phyloP scores from a whole-genome alignment of 2,888 invertebrate species.

The Platerodrilus igneus region DNA sequence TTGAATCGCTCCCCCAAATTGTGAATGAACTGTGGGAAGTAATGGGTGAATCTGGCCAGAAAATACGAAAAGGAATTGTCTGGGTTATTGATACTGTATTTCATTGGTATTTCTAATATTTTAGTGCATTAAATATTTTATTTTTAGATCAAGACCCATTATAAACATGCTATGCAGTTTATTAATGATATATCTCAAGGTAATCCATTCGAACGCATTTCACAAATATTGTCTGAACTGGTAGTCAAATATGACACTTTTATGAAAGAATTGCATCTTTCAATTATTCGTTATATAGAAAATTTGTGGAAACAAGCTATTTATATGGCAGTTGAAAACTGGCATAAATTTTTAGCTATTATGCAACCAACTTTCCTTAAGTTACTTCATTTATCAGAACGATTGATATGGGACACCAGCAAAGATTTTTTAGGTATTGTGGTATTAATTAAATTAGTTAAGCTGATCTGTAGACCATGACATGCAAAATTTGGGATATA shows the following conservation, averaged over 20 bases:
- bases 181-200: slow-evolving; percentile 67
- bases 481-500: slow-evolving; percentile 6
- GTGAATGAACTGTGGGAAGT: slow-evolving; percentile 79
- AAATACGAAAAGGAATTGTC: slow-evolving; percentile 68
- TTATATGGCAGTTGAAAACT: slow-evolving; percentile 60
- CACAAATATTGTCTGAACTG: slow-evolving; percentile 62
- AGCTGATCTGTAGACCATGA: too few relatives aligned
- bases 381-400: slow-evolving; percentile 70
- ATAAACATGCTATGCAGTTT: slow-evolving; percentile 65
- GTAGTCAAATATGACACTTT: slow-evolving; percentile 75
- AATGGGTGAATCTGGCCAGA: slow-evolving; percentile 79
- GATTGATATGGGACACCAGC: slow-evolving; percentile 67
- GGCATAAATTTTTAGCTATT: slow-evolving; percentile 66
- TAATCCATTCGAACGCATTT: slow-evolving; percentile 69
- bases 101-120: not conserved
- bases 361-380: slow-evolving; percentile 76
- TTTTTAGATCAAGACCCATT: slow-evolving; percentile 60
- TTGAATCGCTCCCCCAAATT: slow-evolving; percentile 74
- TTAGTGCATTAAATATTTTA: slow-evolving; percentile 2
- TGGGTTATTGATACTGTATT: slow-evolving; percentile 66
- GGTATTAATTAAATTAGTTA: not conserved
- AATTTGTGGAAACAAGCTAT: slow-evolving; percentile 69
- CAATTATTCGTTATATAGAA: slow-evolving; percentile 65
- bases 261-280: slow-evolving; percentile 71
- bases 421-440: slow-evolving; percentile 60